These are phyloP conservation scores for Hippocampus mohnikei DNA, from an alignment of 2,113 vertebrate species.

Conservation along the genomic window DNA sequence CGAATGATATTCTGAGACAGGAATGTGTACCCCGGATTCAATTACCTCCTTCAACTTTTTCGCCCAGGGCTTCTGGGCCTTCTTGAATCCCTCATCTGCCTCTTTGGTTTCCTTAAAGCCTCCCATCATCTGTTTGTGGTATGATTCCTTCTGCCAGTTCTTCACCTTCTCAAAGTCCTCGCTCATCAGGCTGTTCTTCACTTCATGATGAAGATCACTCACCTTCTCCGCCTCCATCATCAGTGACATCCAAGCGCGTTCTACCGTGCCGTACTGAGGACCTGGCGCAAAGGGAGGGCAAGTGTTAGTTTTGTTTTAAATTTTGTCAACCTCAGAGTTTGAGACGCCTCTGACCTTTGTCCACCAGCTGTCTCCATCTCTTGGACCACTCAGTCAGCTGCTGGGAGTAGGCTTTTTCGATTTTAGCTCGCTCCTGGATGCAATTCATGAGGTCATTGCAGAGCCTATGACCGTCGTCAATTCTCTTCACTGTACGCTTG, in stretches of 20 bases:
- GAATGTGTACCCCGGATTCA: not conserved
- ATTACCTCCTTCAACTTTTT: slow-evolving; percentile 96
- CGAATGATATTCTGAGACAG: not conserved
- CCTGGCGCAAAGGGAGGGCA: slow-evolving; percentile 63
- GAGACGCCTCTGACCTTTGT: slow-evolving; percentile 77
- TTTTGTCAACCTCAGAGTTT: not conserved
- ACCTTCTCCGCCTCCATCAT: slow-evolving; percentile 92
- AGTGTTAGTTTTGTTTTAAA: not conserved
- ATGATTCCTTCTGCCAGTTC: slow-evolving; percentile 97
- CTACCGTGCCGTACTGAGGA: slow-evolving; percentile 91
- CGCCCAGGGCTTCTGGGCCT: slow-evolving; percentile 97
- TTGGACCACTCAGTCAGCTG: slow-evolving; percentile 96
- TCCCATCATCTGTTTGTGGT: slow-evolving; percentile 98
- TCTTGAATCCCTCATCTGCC: slow-evolving; percentile 91
- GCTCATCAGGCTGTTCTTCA: slow-evolving; percentile 85
- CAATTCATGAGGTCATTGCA: slow-evolving; percentile 97
- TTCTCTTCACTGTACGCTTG: slow-evolving; percentile 92
- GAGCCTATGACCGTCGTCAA: slow-evolving; percentile 90
- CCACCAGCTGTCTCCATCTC: slow-evolving; percentile 91
- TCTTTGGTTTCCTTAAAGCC: slow-evolving; percentile 97
- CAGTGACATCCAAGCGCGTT: slow-evolving; percentile 86
- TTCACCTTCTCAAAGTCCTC: slow-evolving; percentile 94
- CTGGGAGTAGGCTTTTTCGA: slow-evolving; percentile 91
- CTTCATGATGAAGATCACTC: slow-evolving; percentile 90
- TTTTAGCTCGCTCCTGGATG: slow-evolving; percentile 94